Percentiles rank a stretch among this genome's conserved stretches.
phyloP scores from a whole-genome alignment of 2,797 vertebrate genomes.

The Rachycentron canadum region DNA sequence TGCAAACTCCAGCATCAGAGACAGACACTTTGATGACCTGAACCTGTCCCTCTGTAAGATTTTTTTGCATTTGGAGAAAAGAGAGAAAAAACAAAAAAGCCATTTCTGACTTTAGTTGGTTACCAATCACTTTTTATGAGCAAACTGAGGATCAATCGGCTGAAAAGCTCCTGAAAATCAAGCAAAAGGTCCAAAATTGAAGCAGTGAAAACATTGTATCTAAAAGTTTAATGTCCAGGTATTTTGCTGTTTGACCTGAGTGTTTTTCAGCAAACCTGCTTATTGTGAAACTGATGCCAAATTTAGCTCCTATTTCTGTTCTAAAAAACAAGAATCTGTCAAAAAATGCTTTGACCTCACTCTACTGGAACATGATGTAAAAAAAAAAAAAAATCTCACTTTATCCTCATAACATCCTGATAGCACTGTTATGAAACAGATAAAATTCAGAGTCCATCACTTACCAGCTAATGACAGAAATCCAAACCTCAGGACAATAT shows the following conservation, averaged over 20 bases:
- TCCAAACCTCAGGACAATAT: constrained; percentile 14
- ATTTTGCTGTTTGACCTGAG: no score
- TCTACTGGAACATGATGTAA: no score
- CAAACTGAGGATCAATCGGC: neutral
- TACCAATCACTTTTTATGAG: no score
- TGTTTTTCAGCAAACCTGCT: neutral
- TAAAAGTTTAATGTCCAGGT: no score
- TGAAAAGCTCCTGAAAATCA: neutral
- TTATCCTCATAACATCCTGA: neutral
- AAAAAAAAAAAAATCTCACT: neutral
- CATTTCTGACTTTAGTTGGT: no score
- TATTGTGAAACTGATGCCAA: neutral
- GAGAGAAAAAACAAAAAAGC: no score
- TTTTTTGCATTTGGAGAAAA: no score
- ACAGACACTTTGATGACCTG: no score
- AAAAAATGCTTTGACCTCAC: no score
- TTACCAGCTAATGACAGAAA: constrained; percentile 39
- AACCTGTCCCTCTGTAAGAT: no score
- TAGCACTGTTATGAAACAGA: neutral
- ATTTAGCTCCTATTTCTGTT: neutral
- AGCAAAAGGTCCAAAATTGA: neutral
- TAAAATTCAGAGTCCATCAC: neutral
- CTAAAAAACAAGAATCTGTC: no score
- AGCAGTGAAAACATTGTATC: neutral
- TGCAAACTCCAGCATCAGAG: no score